Evolutionary conservation across 2,888 invertebrate species (phyloP).

Genomic region (Melanophora roralis): DNA sequence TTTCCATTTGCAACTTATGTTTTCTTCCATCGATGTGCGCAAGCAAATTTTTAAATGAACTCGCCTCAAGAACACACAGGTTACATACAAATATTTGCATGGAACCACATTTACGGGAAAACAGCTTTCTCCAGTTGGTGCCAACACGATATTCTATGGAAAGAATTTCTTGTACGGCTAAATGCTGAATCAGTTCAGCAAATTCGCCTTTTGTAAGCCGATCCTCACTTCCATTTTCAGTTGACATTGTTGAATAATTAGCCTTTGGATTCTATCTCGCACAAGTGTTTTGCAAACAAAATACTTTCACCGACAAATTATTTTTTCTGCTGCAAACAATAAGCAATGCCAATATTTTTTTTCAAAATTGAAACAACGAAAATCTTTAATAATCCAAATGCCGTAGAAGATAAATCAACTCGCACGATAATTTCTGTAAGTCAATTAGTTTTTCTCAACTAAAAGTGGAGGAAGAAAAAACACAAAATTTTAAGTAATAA

Average conservation of each 20-base stretch:
- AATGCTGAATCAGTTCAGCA: constrained; percentile 63
- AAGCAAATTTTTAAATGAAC: constrained; percentile 68
- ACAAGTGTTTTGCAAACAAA: constrained; percentile 32
- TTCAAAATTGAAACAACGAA: background rate
- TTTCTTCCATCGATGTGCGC: constrained; percentile 71
- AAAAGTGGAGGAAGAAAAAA: constrained; percentile 65
- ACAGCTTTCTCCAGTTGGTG: constrained; percentile 65
- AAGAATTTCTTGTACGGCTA: constrained; percentile 66
- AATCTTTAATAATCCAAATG: constrained; percentile 4
- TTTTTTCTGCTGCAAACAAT: background rate
- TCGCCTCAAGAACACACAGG: constrained; percentile 67
- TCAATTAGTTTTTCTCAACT: constrained; percentile 63
- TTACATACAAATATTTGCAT: constrained; percentile 65
- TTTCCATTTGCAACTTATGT: constrained; percentile 67
- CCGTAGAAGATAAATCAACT: constrained; percentile 16
- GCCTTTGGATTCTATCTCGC: background rate
- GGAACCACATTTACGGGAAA: constrained; percentile 45
- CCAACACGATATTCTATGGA: constrained; percentile 65
- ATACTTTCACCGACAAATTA: background rate
- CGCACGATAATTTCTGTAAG: constrained; percentile 44
- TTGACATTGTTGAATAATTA: constrained; percentile 36
- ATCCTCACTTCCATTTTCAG: constrained; percentile 50
- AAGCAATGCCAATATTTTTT: constrained; percentile 1
- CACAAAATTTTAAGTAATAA: constrained; percentile 37
- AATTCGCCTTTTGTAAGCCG: constrained; percentile 62